A percentile compares a stretch with the other conserved stretches of the same genome.
phyloP scores from a whole-genome alignment of 2,888 invertebrate species.

The Pachycephus smyrnensis region DNA sequence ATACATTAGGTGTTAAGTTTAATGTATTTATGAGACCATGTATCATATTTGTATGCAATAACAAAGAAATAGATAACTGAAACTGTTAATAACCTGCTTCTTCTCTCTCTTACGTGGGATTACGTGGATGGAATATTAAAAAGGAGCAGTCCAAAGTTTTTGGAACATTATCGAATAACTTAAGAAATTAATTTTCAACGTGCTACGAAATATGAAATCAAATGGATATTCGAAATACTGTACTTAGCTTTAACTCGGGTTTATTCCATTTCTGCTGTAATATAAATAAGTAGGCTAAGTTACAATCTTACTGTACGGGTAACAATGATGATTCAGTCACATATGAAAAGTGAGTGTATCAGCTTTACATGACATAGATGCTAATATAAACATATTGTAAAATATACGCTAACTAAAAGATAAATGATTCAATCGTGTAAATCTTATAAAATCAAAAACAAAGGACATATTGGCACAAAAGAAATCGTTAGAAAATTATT shows the following conservation, averaged over 20 bases:
- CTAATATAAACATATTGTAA: slow-evolving; percentile 12
- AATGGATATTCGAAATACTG: not conserved
- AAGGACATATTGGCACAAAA: slow-evolving; percentile 11
- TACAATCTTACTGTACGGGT: slow-evolving; percentile 20
- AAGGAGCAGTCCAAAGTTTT: not conserved
- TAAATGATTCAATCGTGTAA: slow-evolving; percentile 10
- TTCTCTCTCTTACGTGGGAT: not conserved
- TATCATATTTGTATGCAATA: slow-evolving; percentile 9
- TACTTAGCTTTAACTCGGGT: slow-evolving; percentile 17
- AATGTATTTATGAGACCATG: not conserved
- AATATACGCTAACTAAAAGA: not conserved
- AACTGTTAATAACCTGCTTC: slow-evolving; percentile 5
- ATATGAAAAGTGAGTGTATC: slow-evolving; percentile 11
- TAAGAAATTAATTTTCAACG: not conserved
- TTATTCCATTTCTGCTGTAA: slow-evolving; percentile 22
- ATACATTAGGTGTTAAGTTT: not conserved
- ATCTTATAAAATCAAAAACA: not conserved
- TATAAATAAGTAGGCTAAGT: slow-evolving; percentile 26
- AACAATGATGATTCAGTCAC: slow-evolving; percentile 15
- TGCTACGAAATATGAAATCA: not conserved
- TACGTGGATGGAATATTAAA: slow-evolving; percentile 6
- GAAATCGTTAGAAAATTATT: slow-evolving; percentile 7
- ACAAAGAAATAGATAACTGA: slow-evolving; percentile 16
- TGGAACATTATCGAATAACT: not conserved
- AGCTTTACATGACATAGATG: slow-evolving; percentile 8